Conservation (phyloP, 2,888 invertebrate genomes). For the Meiosimyza decipiens region DNA sequence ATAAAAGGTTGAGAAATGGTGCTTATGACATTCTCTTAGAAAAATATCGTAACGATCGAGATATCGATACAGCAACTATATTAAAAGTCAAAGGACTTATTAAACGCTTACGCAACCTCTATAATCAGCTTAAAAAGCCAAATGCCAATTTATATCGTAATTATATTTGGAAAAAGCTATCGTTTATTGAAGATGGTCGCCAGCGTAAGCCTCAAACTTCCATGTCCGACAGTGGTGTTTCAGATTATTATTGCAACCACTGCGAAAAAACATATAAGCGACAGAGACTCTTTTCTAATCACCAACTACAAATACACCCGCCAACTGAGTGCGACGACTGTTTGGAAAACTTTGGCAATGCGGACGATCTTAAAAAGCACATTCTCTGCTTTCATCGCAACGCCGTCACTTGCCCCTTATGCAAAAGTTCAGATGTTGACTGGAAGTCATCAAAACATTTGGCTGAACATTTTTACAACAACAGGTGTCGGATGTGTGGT, state of each 20-base stretch:
- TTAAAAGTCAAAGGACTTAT: constrained; percentile 32
- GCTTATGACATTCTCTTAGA: constrained; percentile 30
- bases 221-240: background rate
- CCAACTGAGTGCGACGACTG: constrained; percentile 34
- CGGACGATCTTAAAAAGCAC: constrained; percentile 36
- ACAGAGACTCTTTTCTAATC: constrained; percentile 13
- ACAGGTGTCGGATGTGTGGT: constrained; percentile 32
- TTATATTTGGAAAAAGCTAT: constrained; percentile 37
- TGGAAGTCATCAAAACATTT: constrained; percentile 35
- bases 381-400: constrained; percentile 31
- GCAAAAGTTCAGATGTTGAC: constrained; percentile 3
- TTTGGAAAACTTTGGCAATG: constrained; percentile 27
- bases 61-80: constrained; percentile 8
- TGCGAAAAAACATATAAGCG: constrained; percentile 33
- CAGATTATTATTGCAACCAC: constrained; percentile 13
- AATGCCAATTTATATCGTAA: constrained; percentile 35
- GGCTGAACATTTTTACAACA: constrained; percentile 32
- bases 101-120: constrained; percentile 34
- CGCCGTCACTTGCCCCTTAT: constrained; percentile 33
- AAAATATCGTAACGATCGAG: constrained; percentile 30
- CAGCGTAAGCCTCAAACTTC: background rate
- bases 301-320: constrained; percentile 33
- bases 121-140: constrained; percentile 23
- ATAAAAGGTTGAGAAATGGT: background rate
- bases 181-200: constrained; percentile 30